A percentile compares a stretch with the other conserved stretches of the same genome.
phyloP scores from a whole-genome alignment of 2,797 vertebrate genomes.

The Hippoglossus hippoglossus region DNA sequence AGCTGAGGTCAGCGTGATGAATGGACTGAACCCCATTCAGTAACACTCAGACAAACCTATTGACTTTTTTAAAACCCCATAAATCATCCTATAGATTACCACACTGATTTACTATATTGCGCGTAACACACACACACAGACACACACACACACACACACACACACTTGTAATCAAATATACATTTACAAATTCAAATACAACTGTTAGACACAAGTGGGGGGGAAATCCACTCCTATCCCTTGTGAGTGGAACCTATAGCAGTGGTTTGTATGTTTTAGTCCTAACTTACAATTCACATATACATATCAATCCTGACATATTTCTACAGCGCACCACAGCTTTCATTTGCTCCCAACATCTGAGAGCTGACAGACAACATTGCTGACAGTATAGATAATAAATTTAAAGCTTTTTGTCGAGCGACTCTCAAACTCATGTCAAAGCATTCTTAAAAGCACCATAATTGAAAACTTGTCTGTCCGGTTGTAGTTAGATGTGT shows the following conservation, averaged over 20 bases:
- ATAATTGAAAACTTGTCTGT: not conserved
- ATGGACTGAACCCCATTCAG: slow-evolving; percentile 52
- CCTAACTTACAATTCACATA: not conserved
- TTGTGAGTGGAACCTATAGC: not conserved
- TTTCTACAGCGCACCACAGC: not conserved
- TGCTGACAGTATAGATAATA: slow-evolving; percentile 2
- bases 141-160: not conserved
- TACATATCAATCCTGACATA: not conserved
- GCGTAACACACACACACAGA: not conserved
- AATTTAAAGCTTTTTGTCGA: slow-evolving; percentile 2
- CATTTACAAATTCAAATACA: slow-evolving; percentile 5
- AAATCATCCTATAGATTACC: slow-evolving; percentile 60
- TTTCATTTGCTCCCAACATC: not conserved
- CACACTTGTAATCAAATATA: slow-evolving; percentile 7
- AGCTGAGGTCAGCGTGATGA: slow-evolving; percentile 65
- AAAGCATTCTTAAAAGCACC: not conserved
- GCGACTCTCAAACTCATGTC: not conserved
- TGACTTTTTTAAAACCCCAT: slow-evolving; percentile 61
- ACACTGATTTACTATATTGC: slow-evolving; percentile 10
- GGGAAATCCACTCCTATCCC: not conserved
- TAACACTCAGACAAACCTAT: slow-evolving; percentile 62
- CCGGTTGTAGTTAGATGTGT: no score
- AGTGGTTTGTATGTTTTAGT: not conserved
- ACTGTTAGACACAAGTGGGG: not conserved
- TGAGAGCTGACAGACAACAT: not conserved